Evolutionary conservation across 1,140 invertebrate species (phyloP).

Genomic region (Wiebesia pumilae): DNA sequence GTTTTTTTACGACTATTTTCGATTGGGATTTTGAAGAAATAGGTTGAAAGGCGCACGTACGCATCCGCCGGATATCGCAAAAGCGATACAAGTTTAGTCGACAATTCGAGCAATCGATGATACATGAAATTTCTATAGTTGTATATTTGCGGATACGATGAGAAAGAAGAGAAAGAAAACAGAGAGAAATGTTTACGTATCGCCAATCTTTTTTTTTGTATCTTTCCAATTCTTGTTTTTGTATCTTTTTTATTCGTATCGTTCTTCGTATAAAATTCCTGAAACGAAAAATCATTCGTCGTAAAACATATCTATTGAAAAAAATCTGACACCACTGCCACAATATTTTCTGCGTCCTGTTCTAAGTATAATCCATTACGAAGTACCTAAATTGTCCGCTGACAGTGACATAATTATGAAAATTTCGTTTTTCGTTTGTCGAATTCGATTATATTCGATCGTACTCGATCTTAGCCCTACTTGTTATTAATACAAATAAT

Average conservation of each 20-base stretch:
- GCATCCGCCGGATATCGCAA: neutral
- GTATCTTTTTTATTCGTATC: neutral
- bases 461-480: no score
- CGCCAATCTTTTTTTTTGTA: neutral
- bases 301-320: neutral
- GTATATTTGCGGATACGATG: neutral
- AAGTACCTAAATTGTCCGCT: neutral
- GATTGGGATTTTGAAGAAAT: neutral
- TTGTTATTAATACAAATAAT: neutral
- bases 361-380: neutral
- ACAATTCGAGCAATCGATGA: neutral
- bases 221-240: no score
- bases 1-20: neutral
- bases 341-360: neutral
- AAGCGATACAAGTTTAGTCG: neutral
- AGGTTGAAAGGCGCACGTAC: neutral
- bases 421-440: neutral
- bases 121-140: neutral
- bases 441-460: neutral
- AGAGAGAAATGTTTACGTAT: neutral
- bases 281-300: slow-evolving; percentile 16
- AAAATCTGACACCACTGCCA: neutral
- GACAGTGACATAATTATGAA: neutral
- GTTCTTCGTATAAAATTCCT: neutral
- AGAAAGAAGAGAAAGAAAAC: neutral